Base-by-base conservation (phyloP, 2,113 vertebrate genomes). In the Lampris incognitus region DNA sequence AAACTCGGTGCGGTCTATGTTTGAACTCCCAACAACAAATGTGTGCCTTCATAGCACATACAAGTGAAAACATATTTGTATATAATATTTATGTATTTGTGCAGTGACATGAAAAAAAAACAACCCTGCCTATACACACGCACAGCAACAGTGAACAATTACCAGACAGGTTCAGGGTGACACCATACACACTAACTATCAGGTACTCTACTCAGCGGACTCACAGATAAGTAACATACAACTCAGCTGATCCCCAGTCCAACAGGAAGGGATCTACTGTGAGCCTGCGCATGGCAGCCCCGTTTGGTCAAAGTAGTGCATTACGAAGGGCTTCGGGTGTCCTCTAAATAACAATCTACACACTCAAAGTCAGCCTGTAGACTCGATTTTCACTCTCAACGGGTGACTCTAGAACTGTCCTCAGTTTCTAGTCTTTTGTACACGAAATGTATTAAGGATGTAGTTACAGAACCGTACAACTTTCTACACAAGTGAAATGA, bases 201-300 rank as follows among this genome's bases (percentile, higher is more conserved):
- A 93, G 92, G 91, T 93, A 92, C 81, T 90, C 79, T 84, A 85
- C 86, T 91, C 87, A 89, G 87, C 76, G 88, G 87, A 89, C 81
- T 84, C 84, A 79, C 82, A 84, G 84, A 90, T 80, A 84, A 82
- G 76, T 86, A 78, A 86, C 79, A 85, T 77, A 73, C 85, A 86
- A 71, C 86, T 85, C 74, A 83, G 80, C 64, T 68, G 81, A 87
- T 59, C 49, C 81, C 69, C 64, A n/a, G 58, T 85, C 76, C 76
- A 54, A 83, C 76, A 87, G 87, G 87, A 87, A 87, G 89, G 87
- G 83, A 84, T 84, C 89, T 85, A 74, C 86, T 84, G 84, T 88
- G 36, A 85, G 72, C 83, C 92, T 91, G 89, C 90, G 91, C 24
- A 24, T 88, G 89, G 87, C 89, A 90, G 88, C 88, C 89, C 83